Base-by-base conservation (phyloP, 2,888 invertebrate genomes). In the Oxystoma pomonae region DNA sequence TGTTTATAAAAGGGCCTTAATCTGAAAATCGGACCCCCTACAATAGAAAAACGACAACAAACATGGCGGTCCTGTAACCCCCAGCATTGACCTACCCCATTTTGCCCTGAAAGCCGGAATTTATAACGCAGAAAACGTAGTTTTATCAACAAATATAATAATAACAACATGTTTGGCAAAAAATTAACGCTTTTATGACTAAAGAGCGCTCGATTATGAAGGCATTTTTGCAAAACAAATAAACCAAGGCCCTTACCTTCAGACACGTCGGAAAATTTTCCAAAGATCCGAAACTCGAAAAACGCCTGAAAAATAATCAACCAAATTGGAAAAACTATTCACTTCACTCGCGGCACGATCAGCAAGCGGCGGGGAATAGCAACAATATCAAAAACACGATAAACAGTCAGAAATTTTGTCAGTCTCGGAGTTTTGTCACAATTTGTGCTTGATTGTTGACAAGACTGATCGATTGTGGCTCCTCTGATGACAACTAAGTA, bases 41-140 rank as follows among this genome's bases (percentile, higher is more conserved):
- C 7, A 19, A 3, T 35, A 3, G 35, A 53, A 19, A 53, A 53
- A 53, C 60, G 64, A 64, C 64, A 67, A 67, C 65, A 67, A 67
- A 67, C 35, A 67, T 67, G 67, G 67, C 67, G 55, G 67, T 56
- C 63, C 22, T 16, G 65, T 63, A 63, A 63, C 65, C 67, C 67
- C 61, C 60, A 49, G 51, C 63, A 65, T 51, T 67, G 67, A 67
- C 65, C 67, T 67, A 65, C 67, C 67, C 67, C 59, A 65, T 60
- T 18, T 16, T 19, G 3, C n/a, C 5, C 19, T 53, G 7, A 16
- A 16, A 3, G 53, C 53, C 19, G 53, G 17, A n/a, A 7, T 17
- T 18, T 56, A 55, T 20, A 35, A 22, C 16, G 49, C 49, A 53
- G 20, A 59, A 49, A 59, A 52, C 51, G n/a, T 53, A 16, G n/a